A percentile compares a stretch with the other conserved stretches of the same genome.
These are phyloP conservation scores for Sinosuthora webbiana DNA, from an alignment of 2,113 vertebrate genomes.

Conservation along the genomic window DNA sequence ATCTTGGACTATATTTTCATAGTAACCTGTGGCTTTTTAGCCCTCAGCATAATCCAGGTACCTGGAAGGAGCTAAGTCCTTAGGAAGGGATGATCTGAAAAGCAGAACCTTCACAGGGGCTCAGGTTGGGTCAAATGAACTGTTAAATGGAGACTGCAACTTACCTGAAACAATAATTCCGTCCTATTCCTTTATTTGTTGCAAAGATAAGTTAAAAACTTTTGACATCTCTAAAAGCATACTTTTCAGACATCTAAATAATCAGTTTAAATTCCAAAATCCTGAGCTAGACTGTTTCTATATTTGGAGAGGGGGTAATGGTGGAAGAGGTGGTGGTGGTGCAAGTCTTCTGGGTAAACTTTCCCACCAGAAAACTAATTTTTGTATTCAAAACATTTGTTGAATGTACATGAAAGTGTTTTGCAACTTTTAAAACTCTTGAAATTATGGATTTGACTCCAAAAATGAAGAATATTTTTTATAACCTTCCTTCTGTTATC, in stretches of 20 bases:
- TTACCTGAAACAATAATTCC: not conserved
- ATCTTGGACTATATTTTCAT: not conserved
- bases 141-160: not conserved
- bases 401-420: not conserved
- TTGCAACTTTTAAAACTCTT: not conserved
- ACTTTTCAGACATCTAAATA: not conserved
- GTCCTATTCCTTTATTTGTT: not conserved
- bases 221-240: not conserved
- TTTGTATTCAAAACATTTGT: not conserved
- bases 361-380: not conserved
- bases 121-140: not conserved
- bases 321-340: no score
- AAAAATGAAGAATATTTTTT: not conserved
- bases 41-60: not conserved
- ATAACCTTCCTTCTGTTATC: not conserved
- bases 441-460: not conserved
- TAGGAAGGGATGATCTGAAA: not conserved
- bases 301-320: no score
- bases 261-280: not conserved
- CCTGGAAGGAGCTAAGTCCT: not conserved
- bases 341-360: not conserved
- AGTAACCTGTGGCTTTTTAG: not conserved
- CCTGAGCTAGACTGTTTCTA: accelerated
- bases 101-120: not conserved
- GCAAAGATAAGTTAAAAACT: not conserved